Conservation (phyloP, 1,140 invertebrate genomes). For the Drosophila ambigua region DNA sequence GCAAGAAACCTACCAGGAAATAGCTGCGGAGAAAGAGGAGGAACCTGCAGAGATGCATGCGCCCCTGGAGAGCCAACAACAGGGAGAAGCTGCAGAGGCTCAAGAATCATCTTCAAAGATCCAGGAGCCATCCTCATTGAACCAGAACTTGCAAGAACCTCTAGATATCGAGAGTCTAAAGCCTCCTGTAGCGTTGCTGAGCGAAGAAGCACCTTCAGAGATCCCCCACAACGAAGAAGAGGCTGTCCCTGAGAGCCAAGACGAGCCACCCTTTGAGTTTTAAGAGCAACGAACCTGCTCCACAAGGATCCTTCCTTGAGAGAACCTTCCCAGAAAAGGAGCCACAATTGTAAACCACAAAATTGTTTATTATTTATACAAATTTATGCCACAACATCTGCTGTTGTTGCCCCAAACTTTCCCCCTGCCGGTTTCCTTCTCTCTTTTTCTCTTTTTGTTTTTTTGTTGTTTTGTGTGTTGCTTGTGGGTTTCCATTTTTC, state of each 20-base stretch:
- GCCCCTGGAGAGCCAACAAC: no score
- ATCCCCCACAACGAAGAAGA: no score
- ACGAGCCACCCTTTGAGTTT: neutral
- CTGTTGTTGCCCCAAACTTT: constrained; percentile 39
- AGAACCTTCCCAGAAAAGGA: no score
- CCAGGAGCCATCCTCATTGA: no score
- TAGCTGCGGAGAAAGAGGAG: neutral
- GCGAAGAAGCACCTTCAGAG: no score
- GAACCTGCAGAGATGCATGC: no score
- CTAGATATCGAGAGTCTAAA: no score
- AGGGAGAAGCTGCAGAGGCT: no score
- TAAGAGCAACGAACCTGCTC: neutral
- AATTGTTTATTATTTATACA: constrained; percentile 77
- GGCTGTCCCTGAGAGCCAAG: neutral
- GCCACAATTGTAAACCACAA: no score
- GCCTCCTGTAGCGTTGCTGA: no score
- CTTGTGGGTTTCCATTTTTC: constrained; percentile 16
- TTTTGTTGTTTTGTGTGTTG: constrained; percentile 5
- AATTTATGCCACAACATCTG: constrained; percentile 75
- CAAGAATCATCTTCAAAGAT: no score
- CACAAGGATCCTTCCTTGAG: neutral
- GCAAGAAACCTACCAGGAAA: neutral
- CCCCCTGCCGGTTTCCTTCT: constrained; percentile 30
- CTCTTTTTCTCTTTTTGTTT: constrained; percentile 18
- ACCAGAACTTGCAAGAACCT: no score